These are phyloP conservation scores for Bombyx huttoni DNA, from an alignment of 2,888 invertebrate species.

Conservation along the genomic window DNA sequence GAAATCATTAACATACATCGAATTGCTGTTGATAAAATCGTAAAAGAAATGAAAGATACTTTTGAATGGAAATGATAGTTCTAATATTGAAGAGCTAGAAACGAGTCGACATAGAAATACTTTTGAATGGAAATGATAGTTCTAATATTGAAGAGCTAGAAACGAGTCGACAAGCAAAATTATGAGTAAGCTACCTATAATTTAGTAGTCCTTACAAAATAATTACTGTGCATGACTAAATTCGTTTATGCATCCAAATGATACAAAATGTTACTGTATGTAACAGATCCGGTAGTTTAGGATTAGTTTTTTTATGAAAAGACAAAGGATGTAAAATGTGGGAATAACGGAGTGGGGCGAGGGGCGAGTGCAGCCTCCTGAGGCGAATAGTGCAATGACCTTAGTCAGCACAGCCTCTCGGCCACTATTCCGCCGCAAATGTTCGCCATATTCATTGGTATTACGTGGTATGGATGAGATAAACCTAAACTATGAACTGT, in stretches of 20 bases:
- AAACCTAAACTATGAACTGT: slow-evolving; percentile 23
- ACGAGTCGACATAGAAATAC: no score
- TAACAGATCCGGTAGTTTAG: not conserved
- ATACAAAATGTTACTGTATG: not conserved
- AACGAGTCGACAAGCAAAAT: no score
- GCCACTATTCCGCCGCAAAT: slow-evolving; percentile 33
- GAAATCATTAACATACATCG: no score
- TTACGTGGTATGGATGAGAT: slow-evolving; percentile 15
- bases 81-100: no score
- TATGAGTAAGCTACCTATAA: no score
- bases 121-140: no score
- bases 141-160: no score
- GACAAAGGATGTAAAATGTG: slow-evolving; percentile 33
- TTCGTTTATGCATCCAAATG: not conserved
- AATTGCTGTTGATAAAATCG: no score
- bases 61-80: no score
- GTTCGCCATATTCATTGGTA: slow-evolving; percentile 37
- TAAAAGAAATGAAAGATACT: no score
- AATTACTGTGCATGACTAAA: no score
- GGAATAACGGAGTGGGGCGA: slow-evolving; percentile 22
- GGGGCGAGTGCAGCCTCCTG: slow-evolving; percentile 44
- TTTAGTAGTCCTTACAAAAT: no score
- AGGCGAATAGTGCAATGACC: slow-evolving; percentile 52
- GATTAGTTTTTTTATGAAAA: slow-evolving; percentile 13
- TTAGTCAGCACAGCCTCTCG: slow-evolving; percentile 43